Evolutionary conservation across 2,113 vertebrate species (phyloP).

Genomic region (Todiramphus saurophagus): DNA sequence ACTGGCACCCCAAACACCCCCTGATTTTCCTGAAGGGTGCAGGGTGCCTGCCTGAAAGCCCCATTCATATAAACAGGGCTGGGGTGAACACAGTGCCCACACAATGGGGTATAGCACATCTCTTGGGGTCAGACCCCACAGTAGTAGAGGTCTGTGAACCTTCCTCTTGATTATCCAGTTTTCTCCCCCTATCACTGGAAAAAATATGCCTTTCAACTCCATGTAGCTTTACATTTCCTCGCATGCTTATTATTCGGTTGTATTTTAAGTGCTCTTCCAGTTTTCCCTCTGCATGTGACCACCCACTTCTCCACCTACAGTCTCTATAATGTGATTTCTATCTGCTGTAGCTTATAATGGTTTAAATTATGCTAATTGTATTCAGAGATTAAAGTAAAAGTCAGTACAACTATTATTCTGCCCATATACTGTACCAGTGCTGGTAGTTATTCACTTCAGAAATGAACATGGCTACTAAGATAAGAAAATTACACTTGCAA

Average conservation of each 20-base stretch:
- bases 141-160: conserved; percentile 15
- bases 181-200: background rate
- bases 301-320: conserved; percentile 78
- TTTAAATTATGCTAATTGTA: conserved; percentile 80
- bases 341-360: conserved; percentile 74
- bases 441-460: conserved; percentile 75
- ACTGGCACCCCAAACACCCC: background rate
- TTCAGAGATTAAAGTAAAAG: conserved; percentile 76
- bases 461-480: conserved; percentile 75
- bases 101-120: background rate
- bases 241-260: conserved; percentile 69
- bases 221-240: conserved; percentile 12
- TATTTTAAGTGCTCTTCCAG: conserved; percentile 73
- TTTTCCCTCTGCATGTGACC: conserved; percentile 72
- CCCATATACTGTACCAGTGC: conserved; percentile 57
- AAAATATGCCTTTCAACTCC: conserved; percentile 39
- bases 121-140: background rate
- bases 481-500: conserved; percentile 75
- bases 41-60: background rate
- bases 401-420: conserved; percentile 72
- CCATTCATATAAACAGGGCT: background rate
- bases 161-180: background rate
- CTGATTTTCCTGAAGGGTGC: background rate
- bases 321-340: conserved; percentile 77
- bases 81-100: background rate